Conservation (phyloP, 2,888 invertebrate genomes). For the Erebia ligea region DNA sequence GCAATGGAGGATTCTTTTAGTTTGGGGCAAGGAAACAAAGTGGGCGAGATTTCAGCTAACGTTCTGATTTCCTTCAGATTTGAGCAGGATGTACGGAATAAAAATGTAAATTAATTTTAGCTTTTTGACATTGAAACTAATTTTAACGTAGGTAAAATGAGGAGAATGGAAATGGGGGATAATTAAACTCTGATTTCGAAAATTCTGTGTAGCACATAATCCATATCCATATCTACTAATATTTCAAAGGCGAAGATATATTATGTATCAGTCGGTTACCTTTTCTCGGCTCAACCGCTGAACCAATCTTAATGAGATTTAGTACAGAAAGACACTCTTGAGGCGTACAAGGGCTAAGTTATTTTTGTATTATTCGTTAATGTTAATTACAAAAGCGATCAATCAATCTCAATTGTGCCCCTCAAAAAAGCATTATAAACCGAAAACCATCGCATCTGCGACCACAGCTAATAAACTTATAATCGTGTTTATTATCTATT, state of each 20-base stretch:
- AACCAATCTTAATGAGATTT: too few relatives aligned
- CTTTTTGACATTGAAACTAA: too few relatives aligned
- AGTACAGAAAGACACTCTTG: too few relatives aligned
- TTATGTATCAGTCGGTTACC: too few relatives aligned
- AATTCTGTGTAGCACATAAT: too few relatives aligned
- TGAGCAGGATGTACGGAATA: background rate
- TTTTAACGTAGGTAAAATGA: too few relatives aligned
- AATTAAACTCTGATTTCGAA: too few relatives aligned
- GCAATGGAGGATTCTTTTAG: slow-evolving; percentile 21
- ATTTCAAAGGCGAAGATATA: too few relatives aligned
- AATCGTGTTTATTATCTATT: slow-evolving; percentile 73
- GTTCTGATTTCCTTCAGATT: slow-evolving; percentile 5
- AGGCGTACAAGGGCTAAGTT: background rate
- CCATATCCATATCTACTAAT: too few relatives aligned
- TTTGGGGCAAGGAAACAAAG: background rate
- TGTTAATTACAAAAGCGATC: slow-evolving; percentile 27
- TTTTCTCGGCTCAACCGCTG: too few relatives aligned
- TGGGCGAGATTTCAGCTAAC: background rate
- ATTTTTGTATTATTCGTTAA: background rate
- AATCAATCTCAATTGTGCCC: slow-evolving; percentile 35
- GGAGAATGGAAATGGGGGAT: too few relatives aligned
- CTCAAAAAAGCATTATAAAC: slow-evolving; percentile 41
- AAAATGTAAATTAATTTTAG: background rate
- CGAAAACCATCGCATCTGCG: slow-evolving; percentile 54
- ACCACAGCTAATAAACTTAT: slow-evolving; percentile 70